These are phyloP conservation scores for Oryzias sinensis DNA, from an alignment of 2,797 vertebrate genomes.

Conservation along the genomic window DNA sequence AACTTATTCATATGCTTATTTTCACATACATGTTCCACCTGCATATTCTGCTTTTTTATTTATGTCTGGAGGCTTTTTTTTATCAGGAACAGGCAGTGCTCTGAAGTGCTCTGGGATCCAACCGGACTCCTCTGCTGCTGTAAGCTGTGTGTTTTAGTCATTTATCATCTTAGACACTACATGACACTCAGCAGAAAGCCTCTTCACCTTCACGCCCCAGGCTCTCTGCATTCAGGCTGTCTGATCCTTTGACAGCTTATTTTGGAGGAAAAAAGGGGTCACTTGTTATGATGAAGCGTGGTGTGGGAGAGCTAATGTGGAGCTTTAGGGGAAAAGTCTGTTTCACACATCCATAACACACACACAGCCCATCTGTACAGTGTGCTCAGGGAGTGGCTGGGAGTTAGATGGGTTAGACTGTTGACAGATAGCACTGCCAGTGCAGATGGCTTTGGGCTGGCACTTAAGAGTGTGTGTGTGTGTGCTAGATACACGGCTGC, in stretches of 20 bases:
- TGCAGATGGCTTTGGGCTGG: constrained; percentile 62
- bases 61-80: constrained; percentile 59
- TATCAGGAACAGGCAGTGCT: constrained; percentile 67
- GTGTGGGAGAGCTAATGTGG: constrained; percentile 16
- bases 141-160: constrained; percentile 39
- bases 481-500: constrained; percentile 26
- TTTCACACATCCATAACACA: constrained; percentile 19
- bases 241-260: constrained; percentile 38
- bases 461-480: constrained; percentile 34
- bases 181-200: constrained; percentile 19
- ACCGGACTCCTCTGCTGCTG: constrained; percentile 26
- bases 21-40: constrained; percentile 21
- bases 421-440: constrained; percentile 41
- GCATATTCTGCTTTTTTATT: constrained; percentile 57
- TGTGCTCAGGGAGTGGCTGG: constrained; percentile 32
- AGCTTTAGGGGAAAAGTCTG: constrained; percentile 10
- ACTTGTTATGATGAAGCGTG: constrained; percentile 19
- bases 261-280: constrained; percentile 45
- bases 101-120: constrained; percentile 39
- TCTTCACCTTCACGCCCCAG: constrained; percentile 34
- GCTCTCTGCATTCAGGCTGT: constrained; percentile 20
- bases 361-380: constrained; percentile 31
- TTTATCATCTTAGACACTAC: constrained; percentile 55
- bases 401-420: constrained; percentile 45
- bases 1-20: constrained; percentile 21